These are phyloP conservation scores for Rhynchomys soricoides DNA, from an alignment of 2,113 vertebrate genomes.

Conservation along the genomic window DNA sequence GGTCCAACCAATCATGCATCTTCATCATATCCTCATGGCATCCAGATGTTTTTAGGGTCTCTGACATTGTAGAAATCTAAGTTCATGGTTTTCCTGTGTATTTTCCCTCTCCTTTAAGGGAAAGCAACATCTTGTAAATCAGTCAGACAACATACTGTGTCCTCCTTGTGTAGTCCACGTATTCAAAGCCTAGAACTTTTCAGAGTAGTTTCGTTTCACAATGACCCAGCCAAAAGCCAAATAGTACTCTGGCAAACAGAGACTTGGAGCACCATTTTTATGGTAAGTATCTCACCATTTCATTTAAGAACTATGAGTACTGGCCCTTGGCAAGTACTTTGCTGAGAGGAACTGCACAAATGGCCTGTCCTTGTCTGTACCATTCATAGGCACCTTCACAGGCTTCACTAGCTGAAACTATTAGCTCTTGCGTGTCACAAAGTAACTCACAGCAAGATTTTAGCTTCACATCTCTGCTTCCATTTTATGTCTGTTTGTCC, in stretches of 20 bases:
- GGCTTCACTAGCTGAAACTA: not conserved
- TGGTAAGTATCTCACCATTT: not conserved
- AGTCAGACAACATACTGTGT: not conserved
- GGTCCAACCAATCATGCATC: not conserved
- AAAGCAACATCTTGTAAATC: not conserved
- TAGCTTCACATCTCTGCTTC: not conserved
- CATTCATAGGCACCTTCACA: not conserved
- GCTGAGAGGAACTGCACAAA: rapidly evolving
- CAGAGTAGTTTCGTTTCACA: not conserved
- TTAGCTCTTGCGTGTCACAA: not conserved
- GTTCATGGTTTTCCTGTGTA: not conserved
- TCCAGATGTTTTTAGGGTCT: not conserved
- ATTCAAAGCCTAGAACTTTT: not conserved
- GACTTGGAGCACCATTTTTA: not conserved
- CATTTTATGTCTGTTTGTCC: not conserved
- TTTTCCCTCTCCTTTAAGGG: not conserved
- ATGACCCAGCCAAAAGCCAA: not conserved
- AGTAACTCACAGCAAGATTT: not conserved
- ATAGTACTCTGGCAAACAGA: not conserved
- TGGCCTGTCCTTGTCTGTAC: not conserved
- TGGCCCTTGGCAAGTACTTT: too few relatives aligned
- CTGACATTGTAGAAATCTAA: not conserved
- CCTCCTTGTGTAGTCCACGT: not conserved
- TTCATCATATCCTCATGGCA: not conserved
- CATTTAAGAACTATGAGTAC: not conserved